Evolutionary conservation across 2,113 vertebrate genomes (phyloP).

Genomic region (Pedionomus torquatus): DNA sequence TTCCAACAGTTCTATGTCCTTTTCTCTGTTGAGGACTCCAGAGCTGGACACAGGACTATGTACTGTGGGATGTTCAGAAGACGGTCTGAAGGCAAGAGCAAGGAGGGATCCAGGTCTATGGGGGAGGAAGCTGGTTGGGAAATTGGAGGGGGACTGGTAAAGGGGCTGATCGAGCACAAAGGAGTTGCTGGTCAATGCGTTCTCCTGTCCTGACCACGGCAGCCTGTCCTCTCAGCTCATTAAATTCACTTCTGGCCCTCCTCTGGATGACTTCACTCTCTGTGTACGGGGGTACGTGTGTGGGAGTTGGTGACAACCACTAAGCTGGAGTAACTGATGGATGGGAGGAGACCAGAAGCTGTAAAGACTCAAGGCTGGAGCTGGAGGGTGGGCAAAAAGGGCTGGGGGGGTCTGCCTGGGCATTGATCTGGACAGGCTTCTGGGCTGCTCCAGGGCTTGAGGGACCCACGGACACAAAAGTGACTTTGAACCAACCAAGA

Average conservation of each 20-base stretch:
- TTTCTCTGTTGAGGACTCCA: too few species aligned
- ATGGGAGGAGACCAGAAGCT: background rate
- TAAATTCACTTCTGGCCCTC: background rate
- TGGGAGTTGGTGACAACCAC: background rate
- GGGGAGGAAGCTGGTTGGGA: background rate
- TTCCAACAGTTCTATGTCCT: too few species aligned
- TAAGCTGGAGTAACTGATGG: background rate
- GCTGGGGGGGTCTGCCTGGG: too few species aligned
- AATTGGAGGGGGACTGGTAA: background rate
- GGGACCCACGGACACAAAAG: background rate
- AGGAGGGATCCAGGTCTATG: background rate
- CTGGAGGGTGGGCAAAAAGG: background rate
- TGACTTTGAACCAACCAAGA: fast-evolving
- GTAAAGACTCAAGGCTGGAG: background rate
- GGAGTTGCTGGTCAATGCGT: too few species aligned
- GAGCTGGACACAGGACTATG: too few species aligned
- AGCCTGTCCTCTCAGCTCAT: background rate
- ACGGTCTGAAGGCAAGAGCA: background rate
- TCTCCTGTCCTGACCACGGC: too few species aligned
- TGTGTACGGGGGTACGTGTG: too few species aligned
- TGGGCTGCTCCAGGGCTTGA: background rate
- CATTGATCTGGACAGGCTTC: background rate
- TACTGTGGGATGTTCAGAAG: background rate
- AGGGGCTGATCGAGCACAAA: background rate
- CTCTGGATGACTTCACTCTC: background rate